These are phyloP conservation scores for Endomychus coccineus DNA, from an alignment of 2,888 invertebrate species.

Conservation along the genomic window DNA sequence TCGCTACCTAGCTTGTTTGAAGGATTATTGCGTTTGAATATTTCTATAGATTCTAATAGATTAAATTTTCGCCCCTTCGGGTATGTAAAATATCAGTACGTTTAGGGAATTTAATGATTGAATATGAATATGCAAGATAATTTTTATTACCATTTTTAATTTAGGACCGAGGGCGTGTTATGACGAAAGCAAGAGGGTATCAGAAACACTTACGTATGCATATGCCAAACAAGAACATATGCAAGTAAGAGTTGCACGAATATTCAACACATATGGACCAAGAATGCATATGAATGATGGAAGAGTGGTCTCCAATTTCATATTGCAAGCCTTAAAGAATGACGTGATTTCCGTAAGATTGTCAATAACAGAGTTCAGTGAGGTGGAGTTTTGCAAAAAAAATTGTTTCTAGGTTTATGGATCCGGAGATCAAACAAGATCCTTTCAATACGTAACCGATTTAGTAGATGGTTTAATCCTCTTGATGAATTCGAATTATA, in stretches of 20 bases:
- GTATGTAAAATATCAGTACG: too few relatives aligned
- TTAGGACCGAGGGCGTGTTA: constrained; percentile 95
- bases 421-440: constrained; percentile 84
- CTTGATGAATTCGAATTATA: constrained; percentile 91
- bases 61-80: too few relatives aligned
- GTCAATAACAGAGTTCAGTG: not conserved
- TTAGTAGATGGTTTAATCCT: constrained; percentile 88
- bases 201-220: constrained; percentile 92
- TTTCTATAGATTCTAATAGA: too few relatives aligned
- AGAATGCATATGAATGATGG: constrained; percentile 99
- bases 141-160: too few relatives aligned
- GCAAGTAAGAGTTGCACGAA: constrained; percentile 90
- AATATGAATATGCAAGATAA: too few relatives aligned
- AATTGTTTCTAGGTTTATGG: constrained; percentile 61
- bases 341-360: constrained; percentile 79
- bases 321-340: constrained; percentile 91
- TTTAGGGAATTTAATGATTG: too few relatives aligned
- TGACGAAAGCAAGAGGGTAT: constrained; percentile 98
- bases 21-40: too few relatives aligned
- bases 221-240: constrained; percentile 97
- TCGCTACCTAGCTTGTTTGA: too few relatives aligned
- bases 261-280: constrained; percentile 98
- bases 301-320: constrained; percentile 96
- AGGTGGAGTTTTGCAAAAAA: not conserved
- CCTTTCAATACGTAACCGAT: constrained; percentile 97